phyloP scores from a whole-genome alignment of 2,797 vertebrate species.

The Meriones psammophilus region DNA sequence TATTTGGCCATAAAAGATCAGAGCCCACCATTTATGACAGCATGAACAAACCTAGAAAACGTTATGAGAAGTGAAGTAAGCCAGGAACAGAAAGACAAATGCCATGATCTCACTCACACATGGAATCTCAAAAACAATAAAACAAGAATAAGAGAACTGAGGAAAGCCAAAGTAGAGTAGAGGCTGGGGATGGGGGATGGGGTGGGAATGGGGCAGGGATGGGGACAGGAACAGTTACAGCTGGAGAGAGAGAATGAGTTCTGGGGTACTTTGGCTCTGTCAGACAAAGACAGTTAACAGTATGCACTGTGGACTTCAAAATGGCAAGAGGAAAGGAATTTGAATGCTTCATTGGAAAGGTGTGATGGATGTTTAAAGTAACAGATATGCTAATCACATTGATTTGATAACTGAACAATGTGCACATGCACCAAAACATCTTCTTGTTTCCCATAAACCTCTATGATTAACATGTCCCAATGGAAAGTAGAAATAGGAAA shows the following conservation, averaged over 20 bases:
- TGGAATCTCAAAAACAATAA: neutral
- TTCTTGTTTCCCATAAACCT: neutral
- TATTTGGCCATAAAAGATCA: neutral
- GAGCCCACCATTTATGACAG: neutral
- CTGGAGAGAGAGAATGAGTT: neutral
- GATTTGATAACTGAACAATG: neutral
- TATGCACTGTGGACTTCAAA: neutral
- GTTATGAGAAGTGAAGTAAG: neutral
- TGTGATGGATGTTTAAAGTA: neutral
- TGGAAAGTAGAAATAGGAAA: neutral
- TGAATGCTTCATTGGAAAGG: neutral
- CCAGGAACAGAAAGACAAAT: neutral
- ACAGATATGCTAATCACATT: neutral
- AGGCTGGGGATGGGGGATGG: neutral
- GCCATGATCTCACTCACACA: neutral
- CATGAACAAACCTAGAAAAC: neutral
- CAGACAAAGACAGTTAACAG: neutral
- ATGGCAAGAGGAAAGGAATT: neutral
- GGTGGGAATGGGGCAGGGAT: too few relatives aligned
- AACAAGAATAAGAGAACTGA: neutral
- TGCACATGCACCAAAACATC: neutral
- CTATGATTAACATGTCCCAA: neutral
- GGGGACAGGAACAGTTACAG: neutral
- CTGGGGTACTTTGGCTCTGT: neutral
- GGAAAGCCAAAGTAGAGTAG: neutral